Evolutionary conservation across 2,797 vertebrate species (phyloP), one percentile per base, ranked within the genome.

Genomic region (Rhynchonycteris naso): DNA sequence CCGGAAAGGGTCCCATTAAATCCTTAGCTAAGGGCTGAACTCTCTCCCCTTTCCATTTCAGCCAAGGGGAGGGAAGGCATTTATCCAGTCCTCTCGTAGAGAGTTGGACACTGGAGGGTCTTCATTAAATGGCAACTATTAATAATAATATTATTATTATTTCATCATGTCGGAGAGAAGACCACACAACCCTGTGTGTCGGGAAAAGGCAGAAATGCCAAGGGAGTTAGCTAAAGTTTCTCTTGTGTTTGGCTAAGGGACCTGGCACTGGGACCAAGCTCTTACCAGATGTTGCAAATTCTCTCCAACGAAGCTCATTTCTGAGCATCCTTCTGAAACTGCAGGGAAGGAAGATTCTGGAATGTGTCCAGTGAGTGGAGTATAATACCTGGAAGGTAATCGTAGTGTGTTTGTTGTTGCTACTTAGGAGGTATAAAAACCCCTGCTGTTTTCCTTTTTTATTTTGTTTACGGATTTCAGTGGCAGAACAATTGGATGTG

Each of bases 271-370:
- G 30, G 19, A 26, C 10, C 24, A 14, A 21, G 5, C 12, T 81
- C 16, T 85, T 74, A 56, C 28, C 10, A 38, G 1, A 2, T 33
- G 83, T 33, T 15, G 18, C 13, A 0, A 33, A 7, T 24, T 56
- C 26, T 47, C 69, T 26, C 35, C 35, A 24, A 12, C n/a, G 81
- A 28, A 65, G n/a, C n/a, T 10, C 74, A 2, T 33, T 75, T 63
- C 47, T 59, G 15, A 56, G 59, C 12, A 0, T 75, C 50, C 21
- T 47, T 2, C 7, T 63, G 19, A 58, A 19, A 28, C 11, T 16
- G 56, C 94, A 65, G 65, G 63, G 16, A 50, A 82, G 8, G 38
- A 59, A 90, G 76, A 65, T n/a, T 79, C 35, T 33, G 85, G 76
- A 84, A 33, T 21, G 33, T 18, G 52, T 33, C 38, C 8, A 14